Evolutionary conservation across 1,140 invertebrate species (phyloP), one percentile per base, ranked within the genome.

Genomic region (Drosophila nikananu): DNA sequence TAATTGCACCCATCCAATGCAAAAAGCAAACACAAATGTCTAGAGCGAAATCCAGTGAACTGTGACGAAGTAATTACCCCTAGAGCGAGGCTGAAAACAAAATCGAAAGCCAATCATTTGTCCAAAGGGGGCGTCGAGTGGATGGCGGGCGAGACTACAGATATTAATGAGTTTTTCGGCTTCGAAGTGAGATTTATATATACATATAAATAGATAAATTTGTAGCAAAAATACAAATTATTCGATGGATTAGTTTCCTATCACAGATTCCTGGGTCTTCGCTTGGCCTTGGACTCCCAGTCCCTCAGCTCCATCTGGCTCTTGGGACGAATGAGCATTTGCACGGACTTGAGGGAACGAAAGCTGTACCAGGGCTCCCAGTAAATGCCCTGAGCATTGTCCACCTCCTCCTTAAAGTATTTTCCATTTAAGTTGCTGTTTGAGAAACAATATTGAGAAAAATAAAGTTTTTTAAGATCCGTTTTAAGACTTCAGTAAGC

Each of bases 301-400:
- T 73, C 57, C 6, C 77, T 63, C 30, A 66, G 23, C 42, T 83
- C 70, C 35, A 44, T 27, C 19, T 35, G 46, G 42, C 51, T 87
- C 64, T 80, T 90, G 51, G 84, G 84, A 1, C 84, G 48, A 51
- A 87, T 90, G 15, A 75, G 65, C 84, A 87, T 87, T 48, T 90
- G 64, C 2, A 90, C 84, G n/a, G 73, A 86, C 54, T 86, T 90
- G 7, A 87, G 30, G 4, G 86, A 67, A 13, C 80, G 80, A 9
- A 75, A 90, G 51, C 81, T 87, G 25, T 87, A 87, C 84, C 84
- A 87, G 10, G 67, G 84, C 49, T 86, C 83, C 83, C 83, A 86
- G 48, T 80, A 86, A 9, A 86, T 77, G 6, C 67, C 62, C 19
- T 86, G 57, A 9, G 48, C 81, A 46, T 58, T 65, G 32, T 90